Conservation (phyloP, 2,888 invertebrate species). For the Agrochola lychnidis region DNA sequence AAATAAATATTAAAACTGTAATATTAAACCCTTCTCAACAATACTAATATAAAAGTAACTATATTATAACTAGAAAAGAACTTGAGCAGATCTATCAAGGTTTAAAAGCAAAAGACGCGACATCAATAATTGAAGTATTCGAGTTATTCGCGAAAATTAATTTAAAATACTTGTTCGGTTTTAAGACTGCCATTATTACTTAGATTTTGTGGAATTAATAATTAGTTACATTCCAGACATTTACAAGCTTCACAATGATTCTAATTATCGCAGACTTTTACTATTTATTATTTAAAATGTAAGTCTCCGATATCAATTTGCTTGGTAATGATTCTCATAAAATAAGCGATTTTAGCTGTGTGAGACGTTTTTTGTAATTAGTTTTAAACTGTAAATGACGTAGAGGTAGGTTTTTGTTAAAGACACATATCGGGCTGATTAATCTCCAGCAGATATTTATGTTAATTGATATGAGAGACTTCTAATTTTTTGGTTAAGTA, state of each 20-base stretch:
- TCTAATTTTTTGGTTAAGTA: no score
- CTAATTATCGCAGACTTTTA: neutral
- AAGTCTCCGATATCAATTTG: conserved; percentile 3
- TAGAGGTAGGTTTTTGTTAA: neutral
- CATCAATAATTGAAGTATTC: neutral
- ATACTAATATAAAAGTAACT: neutral
- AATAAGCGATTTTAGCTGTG: neutral
- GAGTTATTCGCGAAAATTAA: neutral
- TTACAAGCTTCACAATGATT: conserved; percentile 13
- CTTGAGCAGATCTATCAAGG: neutral
- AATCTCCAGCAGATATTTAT: neutral
- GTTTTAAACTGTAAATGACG: neutral
- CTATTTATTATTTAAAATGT: neutral
- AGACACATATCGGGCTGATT: neutral
- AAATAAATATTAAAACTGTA: no score
- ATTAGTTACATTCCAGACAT: conserved; percentile 1
- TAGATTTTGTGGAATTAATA: conserved; percentile 4
- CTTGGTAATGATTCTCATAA: conserved; percentile 1
- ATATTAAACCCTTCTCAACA: no score
- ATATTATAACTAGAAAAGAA: neutral
- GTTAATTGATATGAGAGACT: neutral
- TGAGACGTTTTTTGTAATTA: neutral
- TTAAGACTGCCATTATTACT: neutral
- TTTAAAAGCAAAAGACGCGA: neutral
- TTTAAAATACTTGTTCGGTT: neutral